phyloP scores from a whole-genome alignment of 2,113 vertebrate species.

The Gasterosteus nipponicus region DNA sequence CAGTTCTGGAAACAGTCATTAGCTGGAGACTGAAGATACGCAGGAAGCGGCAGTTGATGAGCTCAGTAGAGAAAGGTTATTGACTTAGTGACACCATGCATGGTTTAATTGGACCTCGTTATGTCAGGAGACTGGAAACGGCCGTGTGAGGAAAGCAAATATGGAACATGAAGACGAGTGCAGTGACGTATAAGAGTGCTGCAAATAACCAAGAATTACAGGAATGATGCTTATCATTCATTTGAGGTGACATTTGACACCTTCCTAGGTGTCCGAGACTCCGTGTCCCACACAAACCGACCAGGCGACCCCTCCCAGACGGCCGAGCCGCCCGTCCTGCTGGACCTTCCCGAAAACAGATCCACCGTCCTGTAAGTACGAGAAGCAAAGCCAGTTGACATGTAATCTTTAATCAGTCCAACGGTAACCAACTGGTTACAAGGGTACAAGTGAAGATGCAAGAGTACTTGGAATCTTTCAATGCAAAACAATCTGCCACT shows the following conservation, averaged over 20 bases:
- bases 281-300: conserved; percentile 89
- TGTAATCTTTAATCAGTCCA: too few relatives aligned
- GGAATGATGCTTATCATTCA: background rate
- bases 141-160: conserved; percentile 7
- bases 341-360: conserved; percentile 88
- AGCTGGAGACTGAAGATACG: conserved; percentile 18
- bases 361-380: conserved; percentile 88
- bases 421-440: too few relatives aligned
- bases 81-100: conserved; percentile 58
- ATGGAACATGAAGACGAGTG: background rate
- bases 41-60: conserved; percentile 47
- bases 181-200: background rate
- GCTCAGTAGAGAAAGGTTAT: conserved; percentile 38
- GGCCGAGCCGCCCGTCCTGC: conserved; percentile 86
- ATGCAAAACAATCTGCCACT: background rate
- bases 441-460: too few relatives aligned
- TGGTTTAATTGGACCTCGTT: conserved; percentile 57
- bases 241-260: conserved; percentile 26
- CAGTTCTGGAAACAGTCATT: conserved; percentile 19
- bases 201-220: background rate
- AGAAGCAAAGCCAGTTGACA: background rate
- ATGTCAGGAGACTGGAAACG: conserved; percentile 43
- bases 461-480: background rate
- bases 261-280: conserved; percentile 90
- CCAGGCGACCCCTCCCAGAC: conserved; percentile 79